Conservation (phyloP, 2,113 vertebrate species). For the Mastomys natalensis region DNA sequence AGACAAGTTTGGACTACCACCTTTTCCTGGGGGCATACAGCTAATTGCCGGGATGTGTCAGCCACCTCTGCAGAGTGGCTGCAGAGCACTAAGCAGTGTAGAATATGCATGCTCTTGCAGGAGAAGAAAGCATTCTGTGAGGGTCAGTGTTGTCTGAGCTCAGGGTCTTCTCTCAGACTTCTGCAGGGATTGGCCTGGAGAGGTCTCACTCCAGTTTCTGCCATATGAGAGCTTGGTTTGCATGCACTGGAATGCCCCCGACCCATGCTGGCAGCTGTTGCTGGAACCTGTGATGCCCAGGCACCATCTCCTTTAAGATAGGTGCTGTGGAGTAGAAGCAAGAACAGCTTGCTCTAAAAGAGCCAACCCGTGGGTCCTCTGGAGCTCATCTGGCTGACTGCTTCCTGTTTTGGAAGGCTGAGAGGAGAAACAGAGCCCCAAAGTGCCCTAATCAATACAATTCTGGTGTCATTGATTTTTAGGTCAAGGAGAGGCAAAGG, state of each 20-base stretch:
- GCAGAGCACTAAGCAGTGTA: slow-evolving; percentile 59
- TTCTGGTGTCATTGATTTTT: not conserved
- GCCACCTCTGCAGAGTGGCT: not conserved
- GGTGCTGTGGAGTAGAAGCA: not conserved
- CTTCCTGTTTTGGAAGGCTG: not conserved
- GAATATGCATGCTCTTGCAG: slow-evolving; percentile 57
- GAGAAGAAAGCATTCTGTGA: slow-evolving; percentile 67
- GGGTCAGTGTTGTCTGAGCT: slow-evolving; percentile 25
- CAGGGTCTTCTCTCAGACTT: slow-evolving; percentile 37
- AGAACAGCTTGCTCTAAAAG: not conserved
- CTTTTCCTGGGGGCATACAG: slow-evolving; percentile 21
- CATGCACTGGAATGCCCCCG: not conserved
- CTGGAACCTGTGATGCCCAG: fast-evolving
- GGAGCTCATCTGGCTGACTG: not conserved
- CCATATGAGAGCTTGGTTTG: not conserved
- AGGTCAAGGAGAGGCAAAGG: not conserved
- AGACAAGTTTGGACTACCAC: slow-evolving; percentile 22
- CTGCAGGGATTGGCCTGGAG: not conserved
- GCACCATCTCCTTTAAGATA: not conserved
- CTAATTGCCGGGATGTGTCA: slow-evolving; percentile 65
- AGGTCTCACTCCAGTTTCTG: not conserved
- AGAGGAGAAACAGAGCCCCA: not conserved
- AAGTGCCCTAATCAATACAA: too few relatives aligned
- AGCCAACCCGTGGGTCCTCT: fast-evolving
- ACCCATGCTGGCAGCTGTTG: not conserved